Base-by-base conservation (phyloP, 2,797 vertebrate species). In the Anisognathus igniventris region DNA sequence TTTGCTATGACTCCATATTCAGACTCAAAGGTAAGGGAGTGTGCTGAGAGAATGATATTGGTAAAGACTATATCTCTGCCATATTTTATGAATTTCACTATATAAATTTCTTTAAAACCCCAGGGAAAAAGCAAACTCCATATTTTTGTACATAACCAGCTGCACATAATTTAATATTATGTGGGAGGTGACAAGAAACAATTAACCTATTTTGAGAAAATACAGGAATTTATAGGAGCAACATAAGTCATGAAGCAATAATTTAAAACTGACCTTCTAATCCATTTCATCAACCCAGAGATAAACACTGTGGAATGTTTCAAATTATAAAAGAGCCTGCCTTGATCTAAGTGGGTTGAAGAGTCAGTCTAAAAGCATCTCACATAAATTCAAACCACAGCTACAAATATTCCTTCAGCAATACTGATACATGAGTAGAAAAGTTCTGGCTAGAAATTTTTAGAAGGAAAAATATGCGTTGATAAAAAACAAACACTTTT, bases 281-380 rank as follows among this genome's bases (percentile, higher is more conserved):
- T 92, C 78, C 39, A 58, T 93, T 89, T 96, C 84, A 89, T 51
- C 61, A 92, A 66, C 24, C 30, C 44, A 74, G 75, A 92, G 89
- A 95, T 88, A 94, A 96, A 92, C 64, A 79, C 30, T 37, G 14
- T 64, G 51, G 89, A 92, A 91, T 86, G 87, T 93, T 95, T 94
- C 91, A 56, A 90, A 92, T 90, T 92, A 92, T 81, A 54, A 40
- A 88, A 78, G 37, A 93, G 62, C 61, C 81, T 91, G 91, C 47
- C 81, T 94, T 4, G 7, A 62, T 83, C 73, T 92, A 78, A 93
- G 82, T 53, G 67, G 66, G 61, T 39, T 68, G 87, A 83, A 91
- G 68, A 95, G 61, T 82, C 93, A 96, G 81, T 54, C 79, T 93
- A 84, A 86, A 96, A 94, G 62, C 79, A 83, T 95, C 86, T 91